Percentiles rank a stretch among this genome's conserved stretches.
Evolutionary conservation across 2,797 vertebrate genomes (phyloP).

Genomic region (Arrhamphus sclerolepis): DNA sequence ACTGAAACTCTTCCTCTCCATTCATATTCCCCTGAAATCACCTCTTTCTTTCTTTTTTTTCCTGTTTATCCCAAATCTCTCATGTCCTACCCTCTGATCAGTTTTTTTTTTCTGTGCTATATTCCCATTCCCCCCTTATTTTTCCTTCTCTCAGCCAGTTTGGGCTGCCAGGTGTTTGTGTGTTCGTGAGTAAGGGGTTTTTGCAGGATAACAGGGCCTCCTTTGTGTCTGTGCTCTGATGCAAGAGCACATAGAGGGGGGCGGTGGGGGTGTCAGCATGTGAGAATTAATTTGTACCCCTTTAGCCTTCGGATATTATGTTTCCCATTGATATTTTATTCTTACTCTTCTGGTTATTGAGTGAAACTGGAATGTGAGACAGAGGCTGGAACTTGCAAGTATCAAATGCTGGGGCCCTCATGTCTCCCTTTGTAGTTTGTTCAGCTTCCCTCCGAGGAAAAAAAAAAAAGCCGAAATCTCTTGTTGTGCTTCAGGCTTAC

Average conservation of each 20-base stretch:
- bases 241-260: slow-evolving; percentile 28
- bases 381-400: slow-evolving; percentile 15
- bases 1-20: slow-evolving; percentile 23
- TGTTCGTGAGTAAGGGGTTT: slow-evolving; percentile 8
- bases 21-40: slow-evolving; percentile 47
- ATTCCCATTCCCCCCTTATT: slow-evolving; percentile 1
- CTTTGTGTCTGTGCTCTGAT: slow-evolving; percentile 69
- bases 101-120: slow-evolving; percentile 13
- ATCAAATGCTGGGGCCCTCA: slow-evolving; percentile 22
- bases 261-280: slow-evolving; percentile 68
- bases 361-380: slow-evolving; percentile 41
- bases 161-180: slow-evolving; percentile 61
- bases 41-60: slow-evolving; percentile 14
- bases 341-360: slow-evolving; percentile 17
- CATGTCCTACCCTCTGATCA: slow-evolving; percentile 8
- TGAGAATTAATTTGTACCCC: slow-evolving; percentile 75
- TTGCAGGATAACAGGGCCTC: slow-evolving; percentile 62
- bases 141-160: slow-evolving; percentile 20
- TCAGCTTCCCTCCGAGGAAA: not conserved
- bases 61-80: slow-evolving; percentile 26
- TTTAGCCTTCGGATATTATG: slow-evolving; percentile 63
- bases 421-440: slow-evolving; percentile 18
- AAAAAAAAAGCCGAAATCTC: slow-evolving; percentile 7
- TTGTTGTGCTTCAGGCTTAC: not conserved
- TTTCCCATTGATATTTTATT: slow-evolving; percentile 62